Evolutionary conservation across 2,113 vertebrate species (phyloP).

Genomic region (Pterophyllum scalare): DNA sequence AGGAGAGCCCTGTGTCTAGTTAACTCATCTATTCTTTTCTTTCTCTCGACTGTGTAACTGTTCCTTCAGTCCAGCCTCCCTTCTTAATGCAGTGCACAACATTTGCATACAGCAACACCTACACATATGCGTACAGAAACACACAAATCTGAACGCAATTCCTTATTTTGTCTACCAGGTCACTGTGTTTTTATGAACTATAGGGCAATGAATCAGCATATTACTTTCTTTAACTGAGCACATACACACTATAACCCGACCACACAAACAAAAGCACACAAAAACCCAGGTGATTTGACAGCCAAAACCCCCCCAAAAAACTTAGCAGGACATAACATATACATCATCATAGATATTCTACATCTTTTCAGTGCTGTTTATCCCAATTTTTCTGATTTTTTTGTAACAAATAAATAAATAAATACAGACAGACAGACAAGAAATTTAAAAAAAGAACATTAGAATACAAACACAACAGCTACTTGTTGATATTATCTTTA

Average conservation of each 20-base stretch:
- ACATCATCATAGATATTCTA: not conserved
- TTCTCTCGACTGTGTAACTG: slow-evolving; percentile 17
- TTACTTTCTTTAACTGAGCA: slow-evolving; percentile 37
- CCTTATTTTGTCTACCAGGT: slow-evolving; percentile 3
- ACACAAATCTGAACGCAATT: slow-evolving; percentile 3
- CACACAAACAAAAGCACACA: not conserved
- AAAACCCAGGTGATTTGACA: not conserved
- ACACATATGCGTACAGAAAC: slow-evolving; percentile 1
- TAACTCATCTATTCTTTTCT: slow-evolving; percentile 23
- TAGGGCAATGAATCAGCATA: slow-evolving; percentile 37
- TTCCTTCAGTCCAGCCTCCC: slow-evolving; percentile 41
- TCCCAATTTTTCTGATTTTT: not conserved
- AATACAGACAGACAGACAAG: not conserved
- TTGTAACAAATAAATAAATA: not conserved
- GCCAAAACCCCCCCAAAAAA: not conserved
- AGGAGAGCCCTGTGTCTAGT: slow-evolving; percentile 60
- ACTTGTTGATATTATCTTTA: not conserved
- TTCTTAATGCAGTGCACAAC: not conserved
- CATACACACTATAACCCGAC: not conserved
- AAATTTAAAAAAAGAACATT: not conserved
- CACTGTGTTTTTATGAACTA: not conserved
- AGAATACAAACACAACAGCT: not conserved
- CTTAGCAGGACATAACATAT: not conserved
- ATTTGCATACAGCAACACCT: slow-evolving; percentile 31
- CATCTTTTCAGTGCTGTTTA: not conserved